Evolutionary conservation across 1,140 invertebrate genomes (phyloP).

Genomic region (Epicauta chinensis): DNA sequence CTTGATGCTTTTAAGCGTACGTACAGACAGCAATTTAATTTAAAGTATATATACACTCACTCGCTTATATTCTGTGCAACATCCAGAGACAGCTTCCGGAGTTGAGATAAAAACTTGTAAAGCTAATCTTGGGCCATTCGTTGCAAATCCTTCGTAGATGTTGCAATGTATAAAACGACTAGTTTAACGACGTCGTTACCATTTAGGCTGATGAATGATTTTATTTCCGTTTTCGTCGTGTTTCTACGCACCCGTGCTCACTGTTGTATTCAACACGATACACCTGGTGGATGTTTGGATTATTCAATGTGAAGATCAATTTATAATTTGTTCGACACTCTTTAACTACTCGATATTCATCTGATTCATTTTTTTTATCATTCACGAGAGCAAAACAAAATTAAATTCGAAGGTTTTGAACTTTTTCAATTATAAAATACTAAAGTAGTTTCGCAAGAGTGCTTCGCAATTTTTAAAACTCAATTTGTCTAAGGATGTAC

Average conservation of each 20-base stretch:
- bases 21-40: no score
- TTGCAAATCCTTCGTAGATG: conserved; percentile 12
- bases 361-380: no score
- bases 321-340: no score
- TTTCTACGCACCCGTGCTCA: conserved; percentile 3
- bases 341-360: no score
- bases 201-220: conserved; percentile 23
- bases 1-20: no score
- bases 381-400: background rate
- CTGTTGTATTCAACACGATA: conserved; percentile 6
- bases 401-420: conserved; percentile 14
- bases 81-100: background rate
- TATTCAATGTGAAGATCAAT: no score
- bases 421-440: conserved; percentile 16
- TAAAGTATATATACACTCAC: no score
- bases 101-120: conserved; percentile 15
- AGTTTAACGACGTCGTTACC: conserved; percentile 18
- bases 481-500: background rate
- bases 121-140: conserved; percentile 13
- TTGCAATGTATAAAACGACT: conserved; percentile 15
- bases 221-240: conserved; percentile 15
- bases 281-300: background rate
- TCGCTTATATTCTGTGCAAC: background rate
- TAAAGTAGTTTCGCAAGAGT: conserved; percentile 9
- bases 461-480: conserved; percentile 8